phyloP scores from a whole-genome alignment of 2,888 invertebrate species.

The Sminthurides aquaticus region DNA sequence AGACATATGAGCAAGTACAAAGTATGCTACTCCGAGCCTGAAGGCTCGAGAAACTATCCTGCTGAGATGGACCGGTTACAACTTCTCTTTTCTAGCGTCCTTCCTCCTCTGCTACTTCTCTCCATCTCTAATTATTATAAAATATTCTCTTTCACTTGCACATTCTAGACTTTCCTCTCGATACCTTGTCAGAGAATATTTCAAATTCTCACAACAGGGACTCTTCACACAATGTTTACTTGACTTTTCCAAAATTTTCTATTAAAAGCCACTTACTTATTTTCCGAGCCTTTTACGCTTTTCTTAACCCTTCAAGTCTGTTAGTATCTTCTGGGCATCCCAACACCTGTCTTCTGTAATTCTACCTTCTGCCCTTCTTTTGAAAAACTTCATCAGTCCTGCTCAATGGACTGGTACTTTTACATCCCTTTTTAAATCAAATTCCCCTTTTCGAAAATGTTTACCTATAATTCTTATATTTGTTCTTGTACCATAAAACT shows the following conservation, averaged over 20 bases:
- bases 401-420: no score
- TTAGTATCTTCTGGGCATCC: neutral
- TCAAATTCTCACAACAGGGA: conserved; percentile 29
- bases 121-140: neutral
- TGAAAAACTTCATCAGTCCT: no score
- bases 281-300: conserved; percentile 5
- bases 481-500: no score
- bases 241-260: conserved; percentile 21
- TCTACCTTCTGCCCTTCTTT: no score
- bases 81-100: conserved; percentile 11
- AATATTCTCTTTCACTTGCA: neutral
- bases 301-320: neutral
- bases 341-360: no score
- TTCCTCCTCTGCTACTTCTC: conserved; percentile 4
- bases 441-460: no score
- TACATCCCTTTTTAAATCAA: no score
- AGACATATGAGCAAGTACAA: conserved; percentile 11
- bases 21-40: conserved; percentile 18
- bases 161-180: conserved; percentile 7
- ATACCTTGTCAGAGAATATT: conserved; percentile 24
- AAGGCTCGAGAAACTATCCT: conserved; percentile 25
- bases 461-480: no score
- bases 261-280: conserved; percentile 18
- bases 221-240: conserved; percentile 19
- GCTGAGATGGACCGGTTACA: conserved; percentile 26